A percentile compares a stretch with the other conserved stretches of the same genome.
Evolutionary conservation across 2,888 invertebrate species (phyloP).

Genomic region (Cacoxenus indagator): DNA sequence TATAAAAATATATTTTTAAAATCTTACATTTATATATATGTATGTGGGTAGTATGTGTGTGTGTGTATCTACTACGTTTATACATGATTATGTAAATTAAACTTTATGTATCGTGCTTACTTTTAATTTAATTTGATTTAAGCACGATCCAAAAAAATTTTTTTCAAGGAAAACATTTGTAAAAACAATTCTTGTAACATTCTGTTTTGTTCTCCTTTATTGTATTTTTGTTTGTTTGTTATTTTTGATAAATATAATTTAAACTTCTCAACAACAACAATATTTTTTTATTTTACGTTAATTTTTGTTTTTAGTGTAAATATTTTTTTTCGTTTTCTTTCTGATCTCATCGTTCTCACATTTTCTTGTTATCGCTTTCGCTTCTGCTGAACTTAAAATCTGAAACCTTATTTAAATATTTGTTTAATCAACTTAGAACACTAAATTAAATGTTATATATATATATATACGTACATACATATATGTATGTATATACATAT

Average conservation of each 20-base stretch:
- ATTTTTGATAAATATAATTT: neutral
- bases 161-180: neutral
- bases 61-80: neutral
- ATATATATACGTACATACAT: neutral
- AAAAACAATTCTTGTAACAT: too few relatives aligned
- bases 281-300: too few relatives aligned
- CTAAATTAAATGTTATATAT: neutral
- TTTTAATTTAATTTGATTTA: neutral
- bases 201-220: too few relatives aligned
- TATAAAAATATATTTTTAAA: slow-evolving; percentile 8
- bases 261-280: slow-evolving; percentile 10
- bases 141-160: neutral
- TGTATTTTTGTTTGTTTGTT: neutral
- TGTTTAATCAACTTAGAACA: neutral
- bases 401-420: neutral
- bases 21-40: neutral
- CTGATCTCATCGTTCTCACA: neutral
- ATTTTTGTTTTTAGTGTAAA: too few relatives aligned
- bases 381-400: neutral
- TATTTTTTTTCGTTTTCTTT: neutral
- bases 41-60: neutral
- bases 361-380: neutral
- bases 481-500: neutral
- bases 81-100: neutral
- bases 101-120: neutral